Conservation (phyloP, 2,797 vertebrate species). For the Rhyacichthys aspro region DNA sequence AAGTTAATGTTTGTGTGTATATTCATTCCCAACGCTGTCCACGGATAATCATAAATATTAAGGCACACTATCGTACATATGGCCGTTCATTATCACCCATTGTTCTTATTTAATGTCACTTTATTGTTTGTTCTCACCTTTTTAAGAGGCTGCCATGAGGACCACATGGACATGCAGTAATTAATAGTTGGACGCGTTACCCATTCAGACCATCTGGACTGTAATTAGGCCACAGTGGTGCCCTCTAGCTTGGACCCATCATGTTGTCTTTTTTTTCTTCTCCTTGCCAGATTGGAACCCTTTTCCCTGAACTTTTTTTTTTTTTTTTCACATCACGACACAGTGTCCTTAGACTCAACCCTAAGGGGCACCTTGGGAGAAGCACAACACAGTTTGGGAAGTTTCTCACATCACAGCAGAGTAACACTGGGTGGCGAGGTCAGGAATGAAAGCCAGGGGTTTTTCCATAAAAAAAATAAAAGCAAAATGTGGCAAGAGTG, state of each 20-base stretch:
- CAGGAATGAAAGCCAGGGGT: slow-evolving; percentile 22
- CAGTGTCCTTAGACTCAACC: slow-evolving; percentile 42
- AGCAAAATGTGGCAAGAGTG: no score
- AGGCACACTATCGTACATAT: neutral
- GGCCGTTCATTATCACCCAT: no score
- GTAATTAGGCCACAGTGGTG: slow-evolving; percentile 69
- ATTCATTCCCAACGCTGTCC: no score
- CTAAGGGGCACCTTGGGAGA: slow-evolving; percentile 41
- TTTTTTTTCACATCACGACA: slow-evolving; percentile 22
- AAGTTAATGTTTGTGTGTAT: no score
- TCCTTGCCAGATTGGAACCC: slow-evolving; percentile 51
- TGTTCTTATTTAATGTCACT: neutral
- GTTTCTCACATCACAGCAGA: slow-evolving; percentile 12
- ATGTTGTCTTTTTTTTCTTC: slow-evolving; percentile 14
- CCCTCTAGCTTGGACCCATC: slow-evolving; percentile 55
- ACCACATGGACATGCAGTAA: slow-evolving; percentile 46
- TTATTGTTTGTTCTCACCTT: slow-evolving; percentile 13
- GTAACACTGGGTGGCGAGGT: slow-evolving; percentile 5
- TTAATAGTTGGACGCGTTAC: slow-evolving; percentile 61
- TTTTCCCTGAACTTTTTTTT: slow-evolving; percentile 42
- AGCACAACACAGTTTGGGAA: slow-evolving; percentile 18
- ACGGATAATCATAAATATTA: no score
- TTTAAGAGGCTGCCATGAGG: slow-evolving; percentile 23
- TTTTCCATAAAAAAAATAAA: neutral
- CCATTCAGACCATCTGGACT: slow-evolving; percentile 75